Evolutionary conservation across 92 coral and sea anemone species (phyloP).

Genomic region (Pocillopora meandrina): DNA sequence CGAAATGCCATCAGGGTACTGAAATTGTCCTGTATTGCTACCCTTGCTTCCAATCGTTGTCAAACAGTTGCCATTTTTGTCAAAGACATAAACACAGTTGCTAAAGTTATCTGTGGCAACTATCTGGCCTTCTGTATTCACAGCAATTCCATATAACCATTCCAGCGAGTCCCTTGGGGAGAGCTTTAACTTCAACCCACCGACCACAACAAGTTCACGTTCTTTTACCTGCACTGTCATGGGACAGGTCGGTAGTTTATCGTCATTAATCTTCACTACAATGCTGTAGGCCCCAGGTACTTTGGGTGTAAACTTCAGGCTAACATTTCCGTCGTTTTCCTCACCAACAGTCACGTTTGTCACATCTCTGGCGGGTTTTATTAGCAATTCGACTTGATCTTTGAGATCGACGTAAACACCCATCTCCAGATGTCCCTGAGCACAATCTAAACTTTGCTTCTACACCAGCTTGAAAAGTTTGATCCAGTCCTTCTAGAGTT

Average conservation of each 20-base stretch:
- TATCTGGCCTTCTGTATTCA: neutral
- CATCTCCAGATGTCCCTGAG: no score
- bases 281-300: slow-evolving; percentile 17
- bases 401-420: no score
- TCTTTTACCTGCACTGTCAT: neutral
- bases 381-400: no score
- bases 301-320: neutral
- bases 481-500: no score
- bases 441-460: no score
- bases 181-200: neutral
- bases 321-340: neutral
- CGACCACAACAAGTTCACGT: slow-evolving; percentile 10
- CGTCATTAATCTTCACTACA: slow-evolving; percentile 6
- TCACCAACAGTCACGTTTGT: neutral
- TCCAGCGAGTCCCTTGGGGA: neutral
- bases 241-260: slow-evolving; percentile 9
- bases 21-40: neutral
- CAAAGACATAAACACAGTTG: neutral
- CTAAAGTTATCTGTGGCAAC: neutral
- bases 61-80: neutral
- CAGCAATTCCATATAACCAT: neutral
- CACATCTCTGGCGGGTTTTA: no score
- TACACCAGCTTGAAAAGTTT: no score
- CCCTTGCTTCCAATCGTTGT: neutral
- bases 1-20: neutral